phyloP scores from a whole-genome alignment of 2,113 vertebrate genomes.

The Erinaceus europaeus region DNA sequence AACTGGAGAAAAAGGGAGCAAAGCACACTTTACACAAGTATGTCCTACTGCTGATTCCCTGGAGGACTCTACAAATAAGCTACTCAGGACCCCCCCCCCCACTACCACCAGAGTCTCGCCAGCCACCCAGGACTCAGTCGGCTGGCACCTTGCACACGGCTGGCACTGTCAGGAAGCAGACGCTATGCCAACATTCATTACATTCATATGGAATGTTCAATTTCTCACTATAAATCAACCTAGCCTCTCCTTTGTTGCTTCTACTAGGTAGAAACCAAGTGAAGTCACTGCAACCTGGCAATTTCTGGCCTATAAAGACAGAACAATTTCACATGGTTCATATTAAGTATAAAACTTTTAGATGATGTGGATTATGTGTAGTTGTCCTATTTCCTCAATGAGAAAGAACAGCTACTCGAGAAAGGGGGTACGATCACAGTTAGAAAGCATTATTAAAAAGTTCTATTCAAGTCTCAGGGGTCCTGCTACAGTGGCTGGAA shows the following conservation, averaged over 20 bases:
- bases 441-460: background rate
- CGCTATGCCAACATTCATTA: background rate
- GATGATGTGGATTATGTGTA: background rate
- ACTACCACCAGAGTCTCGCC: background rate
- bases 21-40: background rate
- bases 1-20: background rate
- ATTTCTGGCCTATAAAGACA: background rate
- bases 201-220: background rate
- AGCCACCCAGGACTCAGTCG: background rate
- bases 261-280: background rate
- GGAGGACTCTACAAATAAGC: background rate
- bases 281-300: background rate
- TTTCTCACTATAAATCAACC: background rate
- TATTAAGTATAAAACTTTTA: conserved; percentile 17
- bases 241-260: background rate
- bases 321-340: background rate
- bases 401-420: conserved; percentile 6
- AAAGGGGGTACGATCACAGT: background rate
- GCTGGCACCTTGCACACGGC: background rate
- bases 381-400: background rate
- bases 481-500: background rate
- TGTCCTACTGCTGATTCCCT: background rate
- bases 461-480: background rate
- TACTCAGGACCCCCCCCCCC: background rate
- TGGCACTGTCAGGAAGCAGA: background rate